Conservation (phyloP, 1,140 invertebrate genomes). For the Drosophila navojoa region DNA sequence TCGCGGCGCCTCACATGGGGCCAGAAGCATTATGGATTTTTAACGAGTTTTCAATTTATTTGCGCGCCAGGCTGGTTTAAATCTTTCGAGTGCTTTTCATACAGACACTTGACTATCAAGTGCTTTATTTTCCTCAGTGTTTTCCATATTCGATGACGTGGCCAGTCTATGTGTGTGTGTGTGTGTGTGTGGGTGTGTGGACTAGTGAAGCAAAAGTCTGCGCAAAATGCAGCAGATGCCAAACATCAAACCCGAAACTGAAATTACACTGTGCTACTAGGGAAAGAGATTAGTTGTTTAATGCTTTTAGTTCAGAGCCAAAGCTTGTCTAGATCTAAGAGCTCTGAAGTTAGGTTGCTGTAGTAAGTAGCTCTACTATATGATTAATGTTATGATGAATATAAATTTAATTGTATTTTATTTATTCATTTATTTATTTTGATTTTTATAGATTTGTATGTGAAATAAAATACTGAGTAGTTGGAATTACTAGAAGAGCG, state of each 20-base stretch:
- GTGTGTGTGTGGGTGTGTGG: constrained; percentile 2
- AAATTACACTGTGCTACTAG: constrained; percentile 1
- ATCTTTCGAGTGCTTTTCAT: constrained; percentile 80
- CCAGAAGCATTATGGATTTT: constrained; percentile 82
- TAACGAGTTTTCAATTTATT: constrained; percentile 83
- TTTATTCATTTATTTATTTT: no score
- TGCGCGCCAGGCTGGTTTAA: constrained; percentile 70
- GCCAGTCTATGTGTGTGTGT: constrained; percentile 23
- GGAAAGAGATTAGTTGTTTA: background rate
- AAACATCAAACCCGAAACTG: no score
- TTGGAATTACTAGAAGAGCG: no score
- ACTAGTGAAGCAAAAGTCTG: constrained; percentile 43
- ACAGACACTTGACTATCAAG: constrained; percentile 80
- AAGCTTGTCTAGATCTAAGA: no score
- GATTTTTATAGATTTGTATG: no score
- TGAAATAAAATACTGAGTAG: no score
- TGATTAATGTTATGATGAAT: no score
- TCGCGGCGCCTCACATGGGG: constrained; percentile 40
- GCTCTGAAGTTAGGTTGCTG: no score
- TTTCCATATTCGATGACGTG: constrained; percentile 28
- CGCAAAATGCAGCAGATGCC: constrained; percentile 23
- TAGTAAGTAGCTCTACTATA: no score
- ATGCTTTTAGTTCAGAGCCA: no score
- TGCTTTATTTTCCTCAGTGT: constrained; percentile 55
- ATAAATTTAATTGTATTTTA: no score